Base-by-base conservation (phyloP, 92 coral and sea anemone species). In the Pocillopora meandrina region DNA sequence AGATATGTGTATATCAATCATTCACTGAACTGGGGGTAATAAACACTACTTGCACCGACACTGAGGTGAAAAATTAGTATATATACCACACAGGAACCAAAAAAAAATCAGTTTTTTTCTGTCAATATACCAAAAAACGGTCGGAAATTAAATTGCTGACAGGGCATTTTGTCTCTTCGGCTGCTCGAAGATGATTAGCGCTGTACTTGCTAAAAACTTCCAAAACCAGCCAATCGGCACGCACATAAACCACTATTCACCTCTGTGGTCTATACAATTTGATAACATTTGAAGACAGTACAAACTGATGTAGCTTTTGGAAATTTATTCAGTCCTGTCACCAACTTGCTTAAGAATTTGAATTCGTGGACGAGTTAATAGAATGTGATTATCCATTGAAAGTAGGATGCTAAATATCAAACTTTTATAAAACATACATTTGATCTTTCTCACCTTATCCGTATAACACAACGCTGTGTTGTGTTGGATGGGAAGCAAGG, bases 91-190 rank as follows among this genome's bases (percentile, higher is more conserved):
- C 31, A 26, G 31, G 31, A 26, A 26, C 31, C 31, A 26, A 26
- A 26, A 26, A 26, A 26, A 26, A 26, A 26, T 71, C 75, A 71
- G 75, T 31, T 26, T 20, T 5, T 71, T 71, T 71, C 75, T 71
- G 75, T 71, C 75, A 71, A 31, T 71, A 71, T 71, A 71, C 75
- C 55, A 71, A 71, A 71, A 1, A 36, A 71, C 8, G 75, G 75
- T 71, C 55, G 49, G 75, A 71, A 71, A 71, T 71, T 71, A 2
- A 71, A 71, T 71, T 52, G 55, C 47, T 71, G 18, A 71, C 36
- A 1, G 55, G 5, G 8, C 0, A 42, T 42, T 42, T 42, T 42
- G 52, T 42, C 52, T 42, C 52, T 42, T 31, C 49, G 75, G 55
- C 58, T 71, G 58, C 49, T 33, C 56, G 49, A 71, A 71, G 75